These are phyloP conservation scores for Brachynemurus nebulosus DNA, from an alignment of 2,888 invertebrate species.

Conservation along the genomic window DNA sequence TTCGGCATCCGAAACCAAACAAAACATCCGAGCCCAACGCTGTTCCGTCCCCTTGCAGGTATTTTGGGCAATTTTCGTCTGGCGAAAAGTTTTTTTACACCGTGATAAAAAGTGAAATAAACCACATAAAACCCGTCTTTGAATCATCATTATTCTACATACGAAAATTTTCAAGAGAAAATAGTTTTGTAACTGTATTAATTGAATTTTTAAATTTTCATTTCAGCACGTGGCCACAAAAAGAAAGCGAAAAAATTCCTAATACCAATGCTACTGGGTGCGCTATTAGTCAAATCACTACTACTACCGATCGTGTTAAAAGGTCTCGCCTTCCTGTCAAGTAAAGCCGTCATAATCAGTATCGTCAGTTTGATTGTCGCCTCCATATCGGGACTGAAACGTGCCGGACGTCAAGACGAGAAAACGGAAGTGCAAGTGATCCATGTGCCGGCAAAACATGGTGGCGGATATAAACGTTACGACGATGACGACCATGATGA, in stretches of 20 bases:
- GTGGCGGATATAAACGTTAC: constrained; percentile 1
- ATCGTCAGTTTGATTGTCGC: constrained; percentile 30
- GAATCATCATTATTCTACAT: too few relatives aligned
- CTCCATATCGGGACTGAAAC: neutral
- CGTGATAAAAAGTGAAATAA: too few relatives aligned
- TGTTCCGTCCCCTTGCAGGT: too few relatives aligned
- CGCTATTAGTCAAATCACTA: constrained; percentile 49
- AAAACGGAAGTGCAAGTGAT: constrained; percentile 13
- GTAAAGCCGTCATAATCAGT: constrained; percentile 38
- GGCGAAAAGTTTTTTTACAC: too few relatives aligned
- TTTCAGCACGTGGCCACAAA: constrained; percentile 25
- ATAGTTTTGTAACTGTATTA: too few relatives aligned
- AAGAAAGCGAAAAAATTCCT: constrained; percentile 39
- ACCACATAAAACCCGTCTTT: too few relatives aligned
- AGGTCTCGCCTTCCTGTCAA: constrained; percentile 50
- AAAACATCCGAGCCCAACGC: too few relatives aligned
- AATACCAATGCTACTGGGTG: constrained; percentile 45
- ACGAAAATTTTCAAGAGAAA: too few relatives aligned
- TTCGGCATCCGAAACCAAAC: too few relatives aligned
- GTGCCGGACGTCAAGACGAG: constrained; percentile 3
- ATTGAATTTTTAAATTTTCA: neutral
- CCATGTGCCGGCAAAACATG: constrained; percentile 13
- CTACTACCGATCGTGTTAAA: constrained; percentile 54
- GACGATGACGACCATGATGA: neutral
- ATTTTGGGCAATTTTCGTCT: too few relatives aligned